Base-by-base conservation (phyloP, 1,140 invertebrate genomes). In the Dufourea novaeangliae region DNA sequence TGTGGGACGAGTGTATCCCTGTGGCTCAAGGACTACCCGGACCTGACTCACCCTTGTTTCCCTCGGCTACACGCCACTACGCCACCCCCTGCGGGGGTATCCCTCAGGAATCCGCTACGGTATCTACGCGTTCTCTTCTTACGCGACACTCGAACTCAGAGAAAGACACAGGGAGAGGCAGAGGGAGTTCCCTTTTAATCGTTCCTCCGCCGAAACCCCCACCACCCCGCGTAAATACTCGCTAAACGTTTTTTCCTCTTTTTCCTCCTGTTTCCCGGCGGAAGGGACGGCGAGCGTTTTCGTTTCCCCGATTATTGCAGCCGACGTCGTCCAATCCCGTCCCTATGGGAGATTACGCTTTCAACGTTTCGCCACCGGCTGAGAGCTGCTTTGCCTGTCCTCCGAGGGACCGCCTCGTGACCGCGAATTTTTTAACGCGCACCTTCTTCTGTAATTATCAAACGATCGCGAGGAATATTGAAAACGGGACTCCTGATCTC, bases 1-100 rank as follows among this genome's bases (percentile, higher is more conserved):
- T 86, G 87, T 88, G 82, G 73, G 67, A 78, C 79, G 83, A 82
- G 76, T 74, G 70, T 82, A 82, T 87, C 77, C 83, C n/a, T n/a
- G 79, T 82, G 76, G 80, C 82, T 89, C 78, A 75, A 88, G 81
- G 86, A 88, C 80, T 82, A 82, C 68, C 78, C 20, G 71, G 75
- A 73, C 46, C 52, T 68, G 32, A 62, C 63, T 70, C 69, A 70
- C 64, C 64, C 77, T 76, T 77, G 67, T 77, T 77, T 80, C 72
- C 41, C 25, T 75, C 20, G 50, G n/a, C 73, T 67, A n/a, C n/a
- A n/a, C 57, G 27, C 52, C 50, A 70, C 69, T 77, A 41, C 66
- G 72, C 14, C 56, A 39, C 41, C 37, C 69, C 64, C 71, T 50
- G 37, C 46, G 17, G 64, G 54, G 67, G 46, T 17, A 77, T 70